A percentile compares a stretch with the other conserved stretches of the same genome.
Evolutionary conservation across 2,888 invertebrate genomes (phyloP).

Genomic region (Dyspetes luteomarginatus): DNA sequence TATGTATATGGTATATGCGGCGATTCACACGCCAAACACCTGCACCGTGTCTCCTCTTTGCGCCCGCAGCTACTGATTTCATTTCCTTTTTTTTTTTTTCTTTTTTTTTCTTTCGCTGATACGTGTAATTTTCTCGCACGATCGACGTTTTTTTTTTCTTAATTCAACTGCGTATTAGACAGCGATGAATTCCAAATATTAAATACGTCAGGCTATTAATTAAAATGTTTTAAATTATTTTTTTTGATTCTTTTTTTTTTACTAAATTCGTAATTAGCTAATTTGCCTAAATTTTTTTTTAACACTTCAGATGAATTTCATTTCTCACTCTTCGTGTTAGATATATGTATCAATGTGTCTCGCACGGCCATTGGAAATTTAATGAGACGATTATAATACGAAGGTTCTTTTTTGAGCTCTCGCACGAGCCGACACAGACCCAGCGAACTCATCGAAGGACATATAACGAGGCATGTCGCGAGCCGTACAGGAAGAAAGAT

Average conservation of each 20-base stretch:
- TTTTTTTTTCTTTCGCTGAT: slow-evolving; percentile 41
- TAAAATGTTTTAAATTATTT: too few species aligned
- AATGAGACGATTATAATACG: slow-evolving; percentile 52
- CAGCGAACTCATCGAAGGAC: slow-evolving; percentile 65
- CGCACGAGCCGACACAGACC: slow-evolving; percentile 57
- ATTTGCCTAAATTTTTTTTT: too few species aligned
- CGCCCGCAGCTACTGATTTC: slow-evolving; percentile 35
- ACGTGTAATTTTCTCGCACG: slow-evolving; percentile 35
- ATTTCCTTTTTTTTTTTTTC: slow-evolving; percentile 37
- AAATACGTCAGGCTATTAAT: not conserved
- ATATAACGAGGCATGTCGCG: slow-evolving; percentile 35
- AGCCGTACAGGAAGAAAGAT: slow-evolving; percentile 70
- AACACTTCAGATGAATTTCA: not conserved
- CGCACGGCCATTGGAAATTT: slow-evolving; percentile 37
- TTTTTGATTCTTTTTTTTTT: too few species aligned
- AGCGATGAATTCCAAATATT: not conserved
- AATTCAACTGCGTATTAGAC: not conserved
- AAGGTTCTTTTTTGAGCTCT: slow-evolving; percentile 57
- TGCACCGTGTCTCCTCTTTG: slow-evolving; percentile 42
- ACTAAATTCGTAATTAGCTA: too few species aligned
- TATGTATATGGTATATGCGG: slow-evolving; percentile 24
- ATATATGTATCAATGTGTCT: not conserved
- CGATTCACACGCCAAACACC: slow-evolving; percentile 52
- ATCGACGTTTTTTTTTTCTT: not conserved
- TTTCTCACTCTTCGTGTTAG: not conserved